Evolutionary conservation across 2,797 vertebrate genomes (phyloP).

Genomic region (Clarias pachynema): DNA sequence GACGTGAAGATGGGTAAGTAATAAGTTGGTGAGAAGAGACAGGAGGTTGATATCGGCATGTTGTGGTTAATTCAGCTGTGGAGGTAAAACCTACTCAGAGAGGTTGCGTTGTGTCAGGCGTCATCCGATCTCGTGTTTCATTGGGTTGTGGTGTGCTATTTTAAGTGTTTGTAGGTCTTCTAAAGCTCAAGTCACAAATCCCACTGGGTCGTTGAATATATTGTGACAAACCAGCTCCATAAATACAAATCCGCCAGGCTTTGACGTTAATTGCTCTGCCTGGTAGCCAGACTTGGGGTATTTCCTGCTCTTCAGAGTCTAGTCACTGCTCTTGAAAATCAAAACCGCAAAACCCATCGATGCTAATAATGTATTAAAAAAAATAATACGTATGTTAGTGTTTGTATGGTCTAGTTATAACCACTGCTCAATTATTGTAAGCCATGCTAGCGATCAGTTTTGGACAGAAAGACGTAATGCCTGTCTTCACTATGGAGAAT

Average conservation of each 20-base stretch:
- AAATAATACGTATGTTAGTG: too few species aligned
- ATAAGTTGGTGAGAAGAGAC: neutral
- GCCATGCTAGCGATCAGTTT: neutral
- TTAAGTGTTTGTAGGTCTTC: constrained; percentile 60
- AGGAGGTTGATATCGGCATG: neutral
- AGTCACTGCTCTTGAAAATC: neutral
- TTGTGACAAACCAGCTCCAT: constrained; percentile 74
- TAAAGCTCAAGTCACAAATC: constrained; percentile 65
- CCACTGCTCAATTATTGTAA: neutral
- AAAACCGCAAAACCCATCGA: neutral
- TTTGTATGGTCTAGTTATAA: neutral
- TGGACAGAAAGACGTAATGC: neutral
- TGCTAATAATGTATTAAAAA: constrained; percentile 11
- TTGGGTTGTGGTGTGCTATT: constrained; percentile 65
- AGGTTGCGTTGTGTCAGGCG: constrained; percentile 36
- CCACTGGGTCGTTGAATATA: constrained; percentile 68
- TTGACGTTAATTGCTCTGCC: constrained; percentile 69
- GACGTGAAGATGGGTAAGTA: neutral
- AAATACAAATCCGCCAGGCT: constrained; percentile 68
- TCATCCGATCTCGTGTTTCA: constrained; percentile 50
- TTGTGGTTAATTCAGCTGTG: constrained; percentile 47
- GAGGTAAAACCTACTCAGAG: constrained; percentile 35
- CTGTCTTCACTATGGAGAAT: neutral
- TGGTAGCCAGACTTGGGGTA: constrained; percentile 51
- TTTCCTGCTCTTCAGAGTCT: constrained; percentile 6